Evolutionary conservation across 2,797 vertebrate genomes (phyloP).

Genomic region (Diplodus puntazzo): DNA sequence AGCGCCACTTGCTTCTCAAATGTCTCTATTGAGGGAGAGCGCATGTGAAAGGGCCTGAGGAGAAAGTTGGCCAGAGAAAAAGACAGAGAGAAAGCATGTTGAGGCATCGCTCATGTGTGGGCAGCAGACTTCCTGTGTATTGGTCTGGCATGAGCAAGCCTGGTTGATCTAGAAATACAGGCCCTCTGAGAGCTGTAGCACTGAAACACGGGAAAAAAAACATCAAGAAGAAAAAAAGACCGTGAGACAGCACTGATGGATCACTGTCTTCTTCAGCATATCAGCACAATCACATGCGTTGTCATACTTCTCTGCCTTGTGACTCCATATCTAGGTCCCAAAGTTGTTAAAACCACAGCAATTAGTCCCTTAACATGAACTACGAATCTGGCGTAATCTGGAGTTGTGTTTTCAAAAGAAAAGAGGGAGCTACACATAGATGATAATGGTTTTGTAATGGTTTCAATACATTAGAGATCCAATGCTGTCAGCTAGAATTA

Average conservation of each 20-base stretch:
- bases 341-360: neutral
- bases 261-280: neutral
- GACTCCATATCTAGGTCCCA: neutral
- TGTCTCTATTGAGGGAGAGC: neutral
- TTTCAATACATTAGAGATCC: neutral
- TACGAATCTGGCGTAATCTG: neutral
- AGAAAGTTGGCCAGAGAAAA: conserved; percentile 4
- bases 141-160: conserved; percentile 39
- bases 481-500: neutral
- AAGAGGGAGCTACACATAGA: neutral
- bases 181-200: conserved; percentile 13
- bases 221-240: neutral
- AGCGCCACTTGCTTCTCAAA: neutral
- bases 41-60: neutral
- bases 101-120: conserved; percentile 58
- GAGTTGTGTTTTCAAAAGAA: neutral
- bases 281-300: neutral
- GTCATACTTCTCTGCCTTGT: neutral
- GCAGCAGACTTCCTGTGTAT: conserved; percentile 71
- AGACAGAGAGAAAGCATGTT: conserved; percentile 38
- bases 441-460: neutral
- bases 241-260: neutral
- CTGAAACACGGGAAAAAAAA: neutral
- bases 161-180: conserved; percentile 33
- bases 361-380: neutral